Evolutionary conservation across 2,888 invertebrate genomes (phyloP).

Genomic region (Azorinus chamasolen): DNA sequence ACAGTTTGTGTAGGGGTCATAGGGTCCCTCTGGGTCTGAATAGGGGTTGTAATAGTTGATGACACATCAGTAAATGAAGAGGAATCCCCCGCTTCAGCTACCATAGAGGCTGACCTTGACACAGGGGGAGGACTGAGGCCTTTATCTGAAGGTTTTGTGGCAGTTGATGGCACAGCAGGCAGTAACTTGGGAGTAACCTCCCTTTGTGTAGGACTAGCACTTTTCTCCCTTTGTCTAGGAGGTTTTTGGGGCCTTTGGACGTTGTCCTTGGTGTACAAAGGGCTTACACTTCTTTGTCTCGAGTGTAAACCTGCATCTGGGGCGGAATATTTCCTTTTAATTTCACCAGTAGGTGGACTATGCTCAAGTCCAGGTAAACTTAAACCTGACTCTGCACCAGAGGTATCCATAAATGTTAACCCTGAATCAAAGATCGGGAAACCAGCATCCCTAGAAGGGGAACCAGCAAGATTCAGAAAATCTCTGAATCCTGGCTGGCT

Average conservation of each 20-base stretch:
- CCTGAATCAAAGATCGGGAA: conserved; percentile 22
- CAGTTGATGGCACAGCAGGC: conserved; percentile 2
- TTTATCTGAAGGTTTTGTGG: background rate
- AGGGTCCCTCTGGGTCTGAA: conserved; percentile 39
- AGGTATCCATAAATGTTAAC: background rate
- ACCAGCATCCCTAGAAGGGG: conserved; percentile 21
- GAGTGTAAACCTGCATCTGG: no score
- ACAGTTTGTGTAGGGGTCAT: conserved; percentile 6
- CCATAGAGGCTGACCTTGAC: conserved; percentile 1
- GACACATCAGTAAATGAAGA: conserved; percentile 34
- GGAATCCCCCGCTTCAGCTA: conserved; percentile 13
- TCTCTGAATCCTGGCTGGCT: conserved; percentile 22
- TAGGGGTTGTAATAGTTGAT: conserved; percentile 38
- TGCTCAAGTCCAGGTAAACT: no score
- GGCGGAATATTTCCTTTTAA: no score
- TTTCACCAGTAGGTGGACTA: no score
- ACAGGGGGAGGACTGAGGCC: conserved; percentile 14
- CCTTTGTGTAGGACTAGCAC: conserved; percentile 3
- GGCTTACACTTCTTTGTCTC: no score
- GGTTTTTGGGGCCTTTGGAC: background rate
- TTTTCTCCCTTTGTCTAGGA: background rate
- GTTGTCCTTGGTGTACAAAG: no score
- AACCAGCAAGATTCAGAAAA: conserved; percentile 28
- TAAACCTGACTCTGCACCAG: no score
- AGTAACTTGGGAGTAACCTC: background rate